phyloP scores from a whole-genome alignment of 2,888 invertebrate genomes.

The Mesopsocus fuscifrons region DNA sequence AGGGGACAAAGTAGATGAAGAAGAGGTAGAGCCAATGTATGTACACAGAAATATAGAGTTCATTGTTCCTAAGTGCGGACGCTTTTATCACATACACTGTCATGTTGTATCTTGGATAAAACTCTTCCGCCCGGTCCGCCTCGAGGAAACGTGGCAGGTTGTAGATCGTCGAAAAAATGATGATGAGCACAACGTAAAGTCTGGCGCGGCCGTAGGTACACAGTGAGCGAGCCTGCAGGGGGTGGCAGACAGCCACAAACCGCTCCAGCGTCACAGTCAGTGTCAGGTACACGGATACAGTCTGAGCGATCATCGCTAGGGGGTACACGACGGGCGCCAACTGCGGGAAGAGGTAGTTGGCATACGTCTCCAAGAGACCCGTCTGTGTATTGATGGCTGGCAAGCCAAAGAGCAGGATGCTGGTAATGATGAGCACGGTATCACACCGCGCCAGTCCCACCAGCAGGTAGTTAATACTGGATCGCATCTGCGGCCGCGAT shows the following conservation, averaged over 20 bases:
- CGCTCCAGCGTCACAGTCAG: constrained; percentile 70
- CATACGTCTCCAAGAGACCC: constrained; percentile 53
- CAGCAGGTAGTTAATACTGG: constrained; percentile 85
- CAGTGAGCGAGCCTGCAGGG: constrained; percentile 67
- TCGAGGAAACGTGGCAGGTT: constrained; percentile 51
- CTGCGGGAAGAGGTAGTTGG: constrained; percentile 51
- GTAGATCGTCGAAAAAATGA: constrained; percentile 62
- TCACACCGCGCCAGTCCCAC: constrained; percentile 89
- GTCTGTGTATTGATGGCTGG: constrained; percentile 72
- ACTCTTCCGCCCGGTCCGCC: constrained; percentile 19
- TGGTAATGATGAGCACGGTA: constrained; percentile 72
- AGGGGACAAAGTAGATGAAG: constrained; percentile 86
- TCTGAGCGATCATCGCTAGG: constrained; percentile 71
- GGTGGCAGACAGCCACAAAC: constrained; percentile 86
- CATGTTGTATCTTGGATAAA: constrained; percentile 29
- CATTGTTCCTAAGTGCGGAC: constrained; percentile 45
- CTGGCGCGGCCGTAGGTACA: constrained; percentile 79
- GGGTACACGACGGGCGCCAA: constrained; percentile 67
- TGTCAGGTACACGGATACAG: constrained; percentile 79
- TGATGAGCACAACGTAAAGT: constrained; percentile 64
- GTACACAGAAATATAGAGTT: constrained; percentile 64
- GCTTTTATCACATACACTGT: constrained; percentile 51
- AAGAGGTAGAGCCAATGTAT: constrained; percentile 89
- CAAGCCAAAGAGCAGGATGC: constrained; percentile 68
- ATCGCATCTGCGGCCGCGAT: constrained; percentile 85